Percentiles rank a stretch among this genome's conserved stretches.
Conservation (phyloP, 2,113 vertebrate genomes). For the Origma solitaria region DNA sequence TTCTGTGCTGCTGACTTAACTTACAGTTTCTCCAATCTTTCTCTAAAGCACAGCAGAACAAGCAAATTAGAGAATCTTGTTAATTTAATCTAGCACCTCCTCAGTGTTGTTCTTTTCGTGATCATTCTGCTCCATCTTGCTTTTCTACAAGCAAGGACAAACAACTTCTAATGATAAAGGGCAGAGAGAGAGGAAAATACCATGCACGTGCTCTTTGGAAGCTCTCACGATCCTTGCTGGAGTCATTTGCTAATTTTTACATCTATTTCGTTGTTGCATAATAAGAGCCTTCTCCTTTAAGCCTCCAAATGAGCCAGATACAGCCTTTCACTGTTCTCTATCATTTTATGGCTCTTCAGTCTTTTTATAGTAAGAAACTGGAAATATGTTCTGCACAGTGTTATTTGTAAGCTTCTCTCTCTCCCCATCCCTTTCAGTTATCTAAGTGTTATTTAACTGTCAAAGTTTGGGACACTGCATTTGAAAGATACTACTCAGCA, state of each 20-base stretch:
- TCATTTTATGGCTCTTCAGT: neutral
- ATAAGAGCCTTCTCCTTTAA: neutral
- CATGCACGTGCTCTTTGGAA: rapidly evolving
- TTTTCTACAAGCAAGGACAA: neutral
- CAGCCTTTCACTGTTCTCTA: neutral
- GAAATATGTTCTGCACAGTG: neutral
- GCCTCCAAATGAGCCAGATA: neutral
- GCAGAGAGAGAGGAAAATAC: neutral
- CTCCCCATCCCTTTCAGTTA: neutral
- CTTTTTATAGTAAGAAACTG: neutral
- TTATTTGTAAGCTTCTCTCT: neutral
- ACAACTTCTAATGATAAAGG: neutral
- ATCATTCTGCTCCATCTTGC: neutral
- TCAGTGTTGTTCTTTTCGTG: neutral
- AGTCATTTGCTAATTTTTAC: neutral
- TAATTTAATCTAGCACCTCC: neutral
- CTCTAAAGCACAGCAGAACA: neutral
- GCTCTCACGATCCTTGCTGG: neutral
- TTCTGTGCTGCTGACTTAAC: neutral
- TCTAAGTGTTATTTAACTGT: neutral
- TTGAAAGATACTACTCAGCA: neutral
- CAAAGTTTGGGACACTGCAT: neutral
- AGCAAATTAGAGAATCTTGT: neutral
- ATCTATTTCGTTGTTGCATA: neutral
- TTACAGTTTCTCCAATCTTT: neutral